A percentile compares a stretch with the other conserved stretches of the same genome.
Evolutionary conservation across 2,888 invertebrate species (phyloP).

Genomic region (Rhodophaea formosa): DNA sequence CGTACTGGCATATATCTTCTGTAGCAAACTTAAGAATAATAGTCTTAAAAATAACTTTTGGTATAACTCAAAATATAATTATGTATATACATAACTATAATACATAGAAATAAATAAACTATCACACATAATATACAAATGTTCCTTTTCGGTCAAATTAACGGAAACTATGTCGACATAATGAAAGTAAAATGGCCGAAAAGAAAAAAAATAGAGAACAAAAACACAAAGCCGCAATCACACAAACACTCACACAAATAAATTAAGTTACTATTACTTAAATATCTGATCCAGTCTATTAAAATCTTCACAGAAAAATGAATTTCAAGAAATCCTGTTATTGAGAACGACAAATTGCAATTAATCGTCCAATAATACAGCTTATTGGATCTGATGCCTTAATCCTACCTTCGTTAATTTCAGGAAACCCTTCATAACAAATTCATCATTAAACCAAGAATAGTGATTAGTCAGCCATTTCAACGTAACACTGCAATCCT

Average conservation of each 20-base stretch:
- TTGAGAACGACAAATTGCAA: too few relatives aligned
- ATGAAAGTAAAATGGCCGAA: slow-evolving; percentile 57
- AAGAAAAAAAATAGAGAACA: slow-evolving; percentile 44
- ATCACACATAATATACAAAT: slow-evolving; percentile 29
- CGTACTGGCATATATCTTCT: slow-evolving; percentile 10
- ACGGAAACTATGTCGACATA: slow-evolving; percentile 23
- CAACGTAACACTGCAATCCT: too few relatives aligned
- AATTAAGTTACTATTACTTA: slow-evolving; percentile 30
- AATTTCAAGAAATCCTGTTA: too few relatives aligned
- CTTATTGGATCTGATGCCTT: too few relatives aligned
- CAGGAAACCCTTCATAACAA: too few relatives aligned
- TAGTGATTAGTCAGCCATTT: too few relatives aligned
- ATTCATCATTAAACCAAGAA: too few relatives aligned
- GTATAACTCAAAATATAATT: slow-evolving; percentile 9
- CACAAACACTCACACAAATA: slow-evolving; percentile 40
- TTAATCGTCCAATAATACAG: too few relatives aligned
- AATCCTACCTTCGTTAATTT: too few relatives aligned
- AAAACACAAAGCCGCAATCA: slow-evolving; percentile 30
- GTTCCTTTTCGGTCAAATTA: slow-evolving; percentile 68
- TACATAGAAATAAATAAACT: slow-evolving; percentile 24
- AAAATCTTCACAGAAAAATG: too few relatives aligned
- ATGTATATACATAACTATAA: slow-evolving; percentile 28
- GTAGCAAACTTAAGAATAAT: slow-evolving; percentile 17
- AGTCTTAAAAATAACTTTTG: slow-evolving; percentile 19
- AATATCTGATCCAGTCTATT: slow-evolving; percentile 28